Evolutionary conservation across 2,888 invertebrate genomes (phyloP).

Genomic region (Carterocephalus palaemon): DNA sequence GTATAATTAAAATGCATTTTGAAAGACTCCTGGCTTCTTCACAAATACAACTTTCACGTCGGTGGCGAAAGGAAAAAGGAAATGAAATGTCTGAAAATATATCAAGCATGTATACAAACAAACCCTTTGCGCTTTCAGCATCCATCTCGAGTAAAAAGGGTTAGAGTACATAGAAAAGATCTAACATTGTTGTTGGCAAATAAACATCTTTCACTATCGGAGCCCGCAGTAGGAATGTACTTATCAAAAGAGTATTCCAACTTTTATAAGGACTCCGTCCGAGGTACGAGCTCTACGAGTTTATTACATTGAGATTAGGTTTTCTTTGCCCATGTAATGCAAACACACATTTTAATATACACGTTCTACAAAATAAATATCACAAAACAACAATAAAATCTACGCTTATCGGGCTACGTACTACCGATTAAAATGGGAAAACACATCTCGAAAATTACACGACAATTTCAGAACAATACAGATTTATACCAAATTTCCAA

Average conservation of each 20-base stretch:
- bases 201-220: slow-evolving; percentile 24
- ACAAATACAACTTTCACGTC: too few relatives aligned
- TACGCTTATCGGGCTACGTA: too few relatives aligned
- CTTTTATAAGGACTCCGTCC: slow-evolving; percentile 10
- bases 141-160: slow-evolving; percentile 23
- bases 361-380: too few relatives aligned
- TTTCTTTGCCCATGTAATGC: slow-evolving; percentile 8
- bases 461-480: too few relatives aligned
- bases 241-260: slow-evolving; percentile 25
- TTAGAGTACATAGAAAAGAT: slow-evolving; percentile 21
- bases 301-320: slow-evolving; percentile 25
- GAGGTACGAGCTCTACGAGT: too few relatives aligned
- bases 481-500: not conserved
- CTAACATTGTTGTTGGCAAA: slow-evolving; percentile 24
- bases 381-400: too few relatives aligned
- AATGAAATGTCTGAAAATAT: slow-evolving; percentile 13
- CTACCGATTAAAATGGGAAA: too few relatives aligned
- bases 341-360: too few relatives aligned
- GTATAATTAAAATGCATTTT: too few relatives aligned
- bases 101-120: slow-evolving; percentile 13
- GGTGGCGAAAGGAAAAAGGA: slow-evolving; percentile 2
- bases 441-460: too few relatives aligned
- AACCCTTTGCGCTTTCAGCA: slow-evolving; percentile 17
- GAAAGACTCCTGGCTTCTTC: too few relatives aligned
- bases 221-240: slow-evolving; percentile 15